Base-by-base conservation (phyloP, 2,797 vertebrate species). In the Octomys mimax region DNA sequence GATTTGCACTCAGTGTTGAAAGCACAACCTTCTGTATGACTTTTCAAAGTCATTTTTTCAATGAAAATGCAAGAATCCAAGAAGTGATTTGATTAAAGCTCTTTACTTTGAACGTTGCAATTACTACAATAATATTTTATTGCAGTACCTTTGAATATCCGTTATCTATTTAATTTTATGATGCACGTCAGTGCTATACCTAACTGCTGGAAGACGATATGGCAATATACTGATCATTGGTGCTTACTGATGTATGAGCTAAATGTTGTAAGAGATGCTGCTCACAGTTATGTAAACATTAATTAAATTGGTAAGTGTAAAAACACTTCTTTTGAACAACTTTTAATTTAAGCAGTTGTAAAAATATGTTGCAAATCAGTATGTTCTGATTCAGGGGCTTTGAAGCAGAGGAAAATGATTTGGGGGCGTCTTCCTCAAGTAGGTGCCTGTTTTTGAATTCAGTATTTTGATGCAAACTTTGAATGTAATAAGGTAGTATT, bases 21-120 rank as follows among this genome's bases (percentile, higher is more conserved):
- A 89, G 84, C 87, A 73, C 61, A 75, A 66, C 22, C 54, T 91
- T 95, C 92, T 96, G 46, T 77, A 36, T 95, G 70, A 96, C 91
- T 97, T 95, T 95, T 93, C 57, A 91, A 95, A 86, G 42, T 87
- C 36, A 54, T 79, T 49, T 52, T 94, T 97, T 94, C 46, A 93
- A 94, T 91, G 57, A 96, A 96, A 95, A 88, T 91, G 86, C n/a
- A 91, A 82, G 59, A 87, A 83, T n/a, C 7, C 28, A 87, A 81
- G 70, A 95, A 95, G 62, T 36, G 24, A 95, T 89, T 97, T 96
- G 79, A 95, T 96, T 90, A 92, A 97, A 96, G 86, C 6, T 94
- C 79, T 95, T 97, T 39, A 62, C 42, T 95, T 97, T 95, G 19
- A 62, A 92, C 68, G 61, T 91, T 87, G 91, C 89, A 95, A 96